Evolutionary conservation across 2,113 vertebrate species (phyloP).

Genomic region (Nothobranchius furzeri): DNA sequence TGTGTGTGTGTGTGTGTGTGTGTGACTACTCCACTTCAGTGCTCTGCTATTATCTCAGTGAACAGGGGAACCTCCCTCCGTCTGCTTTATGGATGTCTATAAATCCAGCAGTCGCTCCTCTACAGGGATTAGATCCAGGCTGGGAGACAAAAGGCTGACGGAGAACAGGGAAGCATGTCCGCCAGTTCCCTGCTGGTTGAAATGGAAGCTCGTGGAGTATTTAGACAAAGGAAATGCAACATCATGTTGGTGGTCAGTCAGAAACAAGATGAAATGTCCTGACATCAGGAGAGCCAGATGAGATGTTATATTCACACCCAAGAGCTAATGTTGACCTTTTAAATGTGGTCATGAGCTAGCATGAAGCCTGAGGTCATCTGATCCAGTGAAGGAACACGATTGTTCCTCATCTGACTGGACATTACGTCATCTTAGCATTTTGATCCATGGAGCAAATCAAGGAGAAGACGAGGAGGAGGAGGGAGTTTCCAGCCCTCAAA

Average conservation of each 20-base stretch:
- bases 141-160: slow-evolving; percentile 43
- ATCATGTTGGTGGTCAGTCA: background rate
- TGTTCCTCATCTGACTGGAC: background rate
- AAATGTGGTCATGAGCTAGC: background rate
- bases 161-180: slow-evolving; percentile 19
- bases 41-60: slow-evolving; percentile 63
- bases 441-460: background rate
- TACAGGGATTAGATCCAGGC: slow-evolving; percentile 59
- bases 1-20: slow-evolving; percentile 17
- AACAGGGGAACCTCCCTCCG: slow-evolving; percentile 64
- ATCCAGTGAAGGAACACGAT: background rate
- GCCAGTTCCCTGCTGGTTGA: slow-evolving; percentile 17
- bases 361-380: background rate
- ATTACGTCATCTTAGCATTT: background rate
- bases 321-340: too few relatives aligned
- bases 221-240: slow-evolving; percentile 1
- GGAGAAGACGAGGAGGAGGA: too few relatives aligned
- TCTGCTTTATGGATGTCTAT: slow-evolving; percentile 46
- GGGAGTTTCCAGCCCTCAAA: too few relatives aligned
- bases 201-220: slow-evolving; percentile 7
- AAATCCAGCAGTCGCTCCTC: slow-evolving; percentile 41
- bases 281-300: too few relatives aligned
- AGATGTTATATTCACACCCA: too few relatives aligned
- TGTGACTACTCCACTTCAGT: slow-evolving; percentile 57
- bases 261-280: too few relatives aligned